Evolutionary conservation across 2,888 invertebrate species (phyloP), one percentile per base, ranked within the genome.

Genomic region (Norana najaformis): DNA sequence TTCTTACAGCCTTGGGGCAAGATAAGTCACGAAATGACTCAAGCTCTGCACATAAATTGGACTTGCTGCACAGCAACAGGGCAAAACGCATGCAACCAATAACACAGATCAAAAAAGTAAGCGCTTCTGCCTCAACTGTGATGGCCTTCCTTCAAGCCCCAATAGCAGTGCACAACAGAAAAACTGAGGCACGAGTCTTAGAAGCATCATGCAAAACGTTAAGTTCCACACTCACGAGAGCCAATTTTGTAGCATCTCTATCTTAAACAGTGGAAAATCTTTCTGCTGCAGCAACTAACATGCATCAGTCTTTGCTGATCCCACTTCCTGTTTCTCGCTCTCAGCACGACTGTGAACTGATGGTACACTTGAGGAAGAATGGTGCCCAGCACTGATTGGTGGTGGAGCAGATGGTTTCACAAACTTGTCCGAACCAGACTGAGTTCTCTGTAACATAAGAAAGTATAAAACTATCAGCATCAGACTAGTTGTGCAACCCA

Each of bases 321-420:
- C 69, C 35, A 36, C 0, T 85, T 85, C 85, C 37, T 85, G 85
- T 36, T 85, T 85, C 6, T 85, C 85, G 14, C 35, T 37, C 4
- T 85, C 85, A 18, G 36, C 30, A 6, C 85, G 85, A 85, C 85
- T 36, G 37, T 85, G 37, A 85, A 85, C 85, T 36, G 85, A 85
- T 36, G 85, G 85, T 85, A 85, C 85, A 16, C 69, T 69, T 30
- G 69, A 69, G 69, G 85, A 85, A 36, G 85, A 85, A 36, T 85
- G 85, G 85, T 85, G 85, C 18, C 85, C 85, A 85, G 85, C 85
- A 85, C 85, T 85, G 85, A 88, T 90, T 37, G 91, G 91, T n/a
- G 93, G 93, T 85, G 93, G 94, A 89, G 93, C 93, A 90, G 93
- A 93, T 34, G 94, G 94, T 92, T 93, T 93, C 90, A 94, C 93